Evolutionary conservation across 2,888 invertebrate genomes (phyloP), one percentile per base, ranked within the genome.

Genomic region (Drosophila setosimentum): DNA sequence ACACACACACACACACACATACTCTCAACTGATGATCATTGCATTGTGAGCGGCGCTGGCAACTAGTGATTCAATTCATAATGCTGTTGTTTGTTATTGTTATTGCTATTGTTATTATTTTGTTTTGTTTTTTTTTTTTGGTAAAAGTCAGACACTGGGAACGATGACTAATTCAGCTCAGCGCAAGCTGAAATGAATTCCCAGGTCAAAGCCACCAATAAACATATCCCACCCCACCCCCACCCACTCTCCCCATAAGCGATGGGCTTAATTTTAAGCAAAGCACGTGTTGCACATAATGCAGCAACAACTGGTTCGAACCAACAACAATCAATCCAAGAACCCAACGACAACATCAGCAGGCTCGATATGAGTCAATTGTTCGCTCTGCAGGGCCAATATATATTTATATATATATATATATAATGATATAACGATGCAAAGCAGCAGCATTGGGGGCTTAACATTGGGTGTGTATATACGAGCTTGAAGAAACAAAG

Each of bases 101-200:
- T 42, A 33, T 59, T 50, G 48, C 48, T 61, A 11, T 68, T 51
- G 35, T 62, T 64, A 61, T 40, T 29, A 27, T 40, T 50, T 37
- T 60, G 24, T 45, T 45, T 21, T 73, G 8, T 59, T 42, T 30
- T 53, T 33, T 51, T 69, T 61, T 54, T 61, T 51, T 51, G 64
- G 50, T n/a, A 63, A 37, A 40, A 64, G 18, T 35, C 35, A 37
- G 51, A 29, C 21, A 45, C n/a, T 16, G 40, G 16, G 7, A 33
- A 35, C 33, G 71, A 74, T 82, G 83, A 85, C 80, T 85, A 79
- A 81, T 40, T 63, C 75, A 51, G 55, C 45, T 33, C 8, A 21
- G 16, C 67, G 79, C 74, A 75, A 80, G 71, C 73, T 71, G 72
- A 85, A 83, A 85, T 82, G 87, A 85, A 85, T 83, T 83, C 55